phyloP scores from a whole-genome alignment of 2,797 vertebrate species.

The Antrozous pallidus region DNA sequence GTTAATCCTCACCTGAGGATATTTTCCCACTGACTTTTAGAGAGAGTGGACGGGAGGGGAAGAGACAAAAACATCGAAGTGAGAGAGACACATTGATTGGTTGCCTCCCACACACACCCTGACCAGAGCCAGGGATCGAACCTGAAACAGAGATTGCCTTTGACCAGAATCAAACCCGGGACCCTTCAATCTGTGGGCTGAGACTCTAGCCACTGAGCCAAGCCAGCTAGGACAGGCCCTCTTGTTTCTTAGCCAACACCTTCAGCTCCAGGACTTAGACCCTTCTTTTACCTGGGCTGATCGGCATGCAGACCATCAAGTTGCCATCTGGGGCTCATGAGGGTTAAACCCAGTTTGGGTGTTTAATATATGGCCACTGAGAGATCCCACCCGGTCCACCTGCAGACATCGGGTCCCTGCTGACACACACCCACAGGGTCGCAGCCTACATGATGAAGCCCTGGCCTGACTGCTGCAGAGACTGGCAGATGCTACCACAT shows the following conservation, averaged over 20 bases:
- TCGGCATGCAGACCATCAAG: rapidly evolving
- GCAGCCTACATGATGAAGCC: not conserved
- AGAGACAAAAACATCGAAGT: no score
- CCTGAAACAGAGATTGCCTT: no score
- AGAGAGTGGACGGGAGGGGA: no score
- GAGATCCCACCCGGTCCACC: not conserved
- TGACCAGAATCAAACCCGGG: no score
- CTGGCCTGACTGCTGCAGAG: not conserved
- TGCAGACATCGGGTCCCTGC: not conserved
- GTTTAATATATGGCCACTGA: not conserved
- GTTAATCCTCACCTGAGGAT: no score
- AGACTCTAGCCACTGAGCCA: no score
- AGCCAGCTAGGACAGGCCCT: not conserved
- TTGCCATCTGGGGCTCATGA: not conserved
- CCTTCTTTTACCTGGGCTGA: not conserved
- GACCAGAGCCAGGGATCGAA: no score
- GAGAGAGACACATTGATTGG: no score
- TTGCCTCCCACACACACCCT: no score
- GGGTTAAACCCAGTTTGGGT: not conserved
- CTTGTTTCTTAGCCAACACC: not conserved
- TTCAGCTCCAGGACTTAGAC: not conserved
- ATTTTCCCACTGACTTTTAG: no score
- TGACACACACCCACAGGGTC: rapidly evolving
- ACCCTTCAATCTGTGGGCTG: no score
- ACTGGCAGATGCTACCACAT: not conserved